phyloP scores from a whole-genome alignment of 2,113 vertebrate species.

The Alexandromys fortis region DNA sequence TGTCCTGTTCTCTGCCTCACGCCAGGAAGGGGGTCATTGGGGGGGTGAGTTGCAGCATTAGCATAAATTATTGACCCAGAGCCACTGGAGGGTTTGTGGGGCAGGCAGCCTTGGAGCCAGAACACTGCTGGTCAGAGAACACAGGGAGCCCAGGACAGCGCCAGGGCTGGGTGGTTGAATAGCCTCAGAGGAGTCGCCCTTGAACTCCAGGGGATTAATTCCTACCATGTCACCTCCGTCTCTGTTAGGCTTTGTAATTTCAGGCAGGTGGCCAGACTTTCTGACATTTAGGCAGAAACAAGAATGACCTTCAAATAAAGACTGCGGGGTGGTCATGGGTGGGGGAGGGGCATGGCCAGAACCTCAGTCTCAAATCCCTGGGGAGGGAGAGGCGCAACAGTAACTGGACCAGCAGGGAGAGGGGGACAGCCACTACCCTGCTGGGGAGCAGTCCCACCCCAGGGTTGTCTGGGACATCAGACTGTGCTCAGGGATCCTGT shows the following conservation, averaged over 20 bases:
- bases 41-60: slow-evolving; percentile 33
- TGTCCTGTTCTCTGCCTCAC: slow-evolving; percentile 60
- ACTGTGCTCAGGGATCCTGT: neutral
- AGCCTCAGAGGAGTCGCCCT: neutral
- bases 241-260: neutral
- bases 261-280: neutral
- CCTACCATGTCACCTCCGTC: neutral
- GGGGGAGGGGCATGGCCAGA: neutral
- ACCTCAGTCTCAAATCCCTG: neutral
- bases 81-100: neutral
- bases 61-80: slow-evolving; percentile 75
- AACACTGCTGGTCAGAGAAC: neutral
- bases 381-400: fast-evolving
- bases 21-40: slow-evolving; percentile 41
- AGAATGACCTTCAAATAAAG: neutral
- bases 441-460: neutral
- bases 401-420: fast-evolving
- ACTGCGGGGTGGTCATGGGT: neutral
- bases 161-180: neutral
- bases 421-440: fast-evolving
- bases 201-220: neutral
- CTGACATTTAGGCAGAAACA: neutral
- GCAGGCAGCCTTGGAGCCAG: too few relatives aligned
- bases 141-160: fast-evolving
- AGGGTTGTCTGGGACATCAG: too few relatives aligned